Base-by-base conservation (phyloP, 2,113 vertebrate species). In the Chloebia gouldiae region DNA sequence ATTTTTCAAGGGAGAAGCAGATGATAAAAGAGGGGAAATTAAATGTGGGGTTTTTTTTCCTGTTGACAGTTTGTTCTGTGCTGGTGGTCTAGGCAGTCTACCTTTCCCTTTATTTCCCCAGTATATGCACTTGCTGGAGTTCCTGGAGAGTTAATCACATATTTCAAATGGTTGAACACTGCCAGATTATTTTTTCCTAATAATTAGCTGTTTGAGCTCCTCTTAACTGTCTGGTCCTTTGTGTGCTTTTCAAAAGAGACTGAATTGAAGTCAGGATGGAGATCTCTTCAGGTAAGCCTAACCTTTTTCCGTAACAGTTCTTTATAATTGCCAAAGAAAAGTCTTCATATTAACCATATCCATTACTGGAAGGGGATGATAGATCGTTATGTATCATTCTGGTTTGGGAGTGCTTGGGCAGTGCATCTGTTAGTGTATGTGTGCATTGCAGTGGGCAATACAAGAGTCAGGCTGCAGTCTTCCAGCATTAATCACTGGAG, bases 321-420 rank as follows among this genome's bases (percentile, higher is more conserved):
- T 73, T n/a, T 30, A 12, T 49, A 63, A 60, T 35, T 63, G 19
- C 14, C 39, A 63, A 40, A 44, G 12, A 21, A 39, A n/a, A 77
- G 12, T 23, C 30, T 77, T 88, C 1, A 0, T 61, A 60, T 60
- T 65, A 37, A 37, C 40, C 12, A 9, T 79, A 33, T 76, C 28
- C 18, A 5, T 39, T 56, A 7, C 1, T 49, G 40, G 22, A 66
- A 6, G 7, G 23, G 17, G 6, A 2, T 40, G 10, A 15, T 44
- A 3, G 6, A 5, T 51, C 7, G 45, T 53, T 44, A 15, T 28
- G 47, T 15, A 2, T 53, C 3, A 0, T 35, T 60, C 30, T 79
- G 1, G 31, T 91, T 78, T 68, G 30, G 71, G 78, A 68, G 61
- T 3, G 1, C 39, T 71, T n/a, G 53, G 39, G 15, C 64, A 70